Base-by-base conservation (phyloP, 2,113 vertebrate genomes). In the Prionailurus bengalensis region DNA sequence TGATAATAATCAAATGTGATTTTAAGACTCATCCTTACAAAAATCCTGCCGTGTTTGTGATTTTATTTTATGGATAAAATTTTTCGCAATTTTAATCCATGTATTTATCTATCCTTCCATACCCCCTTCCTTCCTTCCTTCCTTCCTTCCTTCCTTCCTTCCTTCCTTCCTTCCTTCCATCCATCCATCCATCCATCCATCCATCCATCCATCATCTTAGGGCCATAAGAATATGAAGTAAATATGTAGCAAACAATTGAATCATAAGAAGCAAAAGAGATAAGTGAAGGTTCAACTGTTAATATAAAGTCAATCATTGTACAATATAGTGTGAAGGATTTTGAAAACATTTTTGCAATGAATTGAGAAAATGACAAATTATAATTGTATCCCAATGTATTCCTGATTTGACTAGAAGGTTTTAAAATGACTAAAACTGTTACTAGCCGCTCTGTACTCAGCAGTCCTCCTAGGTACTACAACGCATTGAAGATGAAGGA, bases 391-490 rank as follows among this genome's bases (percentile, higher is more conserved):
- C 29, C 19, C 33, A 91, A 12, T 70, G 19, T 86, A 65, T 31
- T 93, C 19, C 27, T 89, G 9, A 92, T 74, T 90, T 94, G 68
- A 93, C 29, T 71, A 25, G 92, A 89, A 45, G 3, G 1, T 33
- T 94, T 90, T 21, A 86, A 94, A 88, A 80, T 90, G 74, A 92
- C 63, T 95, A n/a, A 88, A n/a, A 85, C 13, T 84, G 19, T 74
- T 89, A 25, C 5, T n/a, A 87, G 70, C n/a, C 76, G 3, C 33
- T 96, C 66, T 95, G 21, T 7, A 95, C n/a, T 82, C 7, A 17
- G 5, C 29, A 13, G 4, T 91, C 61, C 68, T 84, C 17, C 88
- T 85, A 36, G 39, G 14, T 5, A 80, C 7, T 25, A 2, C 14
- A 48, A 74, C 87, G 3, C 14, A 55, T 33, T 83, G 65, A 89